phyloP scores from a whole-genome alignment of 2,797 vertebrate species.

The Limnodromus scolopaceus region DNA sequence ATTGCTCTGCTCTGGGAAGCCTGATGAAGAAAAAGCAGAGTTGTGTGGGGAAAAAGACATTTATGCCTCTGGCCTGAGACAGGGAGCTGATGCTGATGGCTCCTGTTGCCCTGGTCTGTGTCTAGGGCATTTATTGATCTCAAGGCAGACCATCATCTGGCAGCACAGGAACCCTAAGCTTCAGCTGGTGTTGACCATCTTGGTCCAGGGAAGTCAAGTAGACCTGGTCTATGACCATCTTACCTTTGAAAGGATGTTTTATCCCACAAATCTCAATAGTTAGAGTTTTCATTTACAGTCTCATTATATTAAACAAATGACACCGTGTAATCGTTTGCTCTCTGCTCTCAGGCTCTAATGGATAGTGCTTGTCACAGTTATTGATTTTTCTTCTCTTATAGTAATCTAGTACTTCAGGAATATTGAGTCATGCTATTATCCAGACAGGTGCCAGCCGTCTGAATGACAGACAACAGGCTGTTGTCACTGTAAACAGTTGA shows the following conservation, averaged over 20 bases:
- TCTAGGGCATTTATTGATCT: neutral
- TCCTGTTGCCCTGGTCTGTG: neutral
- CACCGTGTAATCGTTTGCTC: neutral
- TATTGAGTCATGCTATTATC: constrained; percentile 51
- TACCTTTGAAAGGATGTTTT: neutral
- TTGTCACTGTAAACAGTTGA: constrained; percentile 35
- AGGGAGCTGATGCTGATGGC: neutral
- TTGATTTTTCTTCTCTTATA: constrained; percentile 55
- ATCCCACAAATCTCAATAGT: neutral
- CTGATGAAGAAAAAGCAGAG: neutral
- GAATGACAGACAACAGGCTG: constrained; percentile 27
- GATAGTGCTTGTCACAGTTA: constrained; percentile 54
- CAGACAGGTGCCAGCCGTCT: constrained; percentile 18
- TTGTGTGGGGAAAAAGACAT: neutral
- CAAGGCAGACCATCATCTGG: neutral
- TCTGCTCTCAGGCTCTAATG: constrained; percentile 17
- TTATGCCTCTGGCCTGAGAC: neutral
- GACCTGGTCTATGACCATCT: neutral
- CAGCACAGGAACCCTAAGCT: neutral
- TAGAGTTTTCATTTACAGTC: constrained; percentile 30
- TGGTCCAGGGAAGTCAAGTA: neutral
- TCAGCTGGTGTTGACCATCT: neutral
- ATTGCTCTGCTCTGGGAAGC: neutral
- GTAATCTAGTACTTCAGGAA: constrained; percentile 49
- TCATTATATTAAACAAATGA: constrained; percentile 41